phyloP scores from a whole-genome alignment of 2,888 invertebrate species.

The Melanotus villosus region DNA sequence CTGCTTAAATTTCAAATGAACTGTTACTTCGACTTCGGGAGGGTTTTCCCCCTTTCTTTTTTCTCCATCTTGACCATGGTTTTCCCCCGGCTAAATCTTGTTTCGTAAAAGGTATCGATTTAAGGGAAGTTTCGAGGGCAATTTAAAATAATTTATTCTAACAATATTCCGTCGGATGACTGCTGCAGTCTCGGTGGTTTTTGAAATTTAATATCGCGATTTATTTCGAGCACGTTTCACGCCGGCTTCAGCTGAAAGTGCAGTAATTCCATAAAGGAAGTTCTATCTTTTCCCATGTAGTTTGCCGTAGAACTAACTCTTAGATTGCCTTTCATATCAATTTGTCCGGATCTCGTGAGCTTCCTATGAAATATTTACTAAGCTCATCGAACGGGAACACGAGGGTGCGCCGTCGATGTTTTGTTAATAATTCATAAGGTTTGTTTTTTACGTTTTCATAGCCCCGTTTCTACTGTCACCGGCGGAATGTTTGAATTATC shows the following conservation, averaged over 20 bases:
- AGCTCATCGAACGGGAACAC: constrained; percentile 16
- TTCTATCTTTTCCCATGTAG: constrained; percentile 30
- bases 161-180: constrained; percentile 17
- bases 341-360: constrained; percentile 38
- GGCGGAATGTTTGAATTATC: neutral
- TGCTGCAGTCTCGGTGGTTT: constrained; percentile 24
- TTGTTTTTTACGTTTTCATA: constrained; percentile 21
- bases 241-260: constrained; percentile 23
- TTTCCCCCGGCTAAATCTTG: constrained; percentile 1
- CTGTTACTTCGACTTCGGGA: neutral
- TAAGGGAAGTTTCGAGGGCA: constrained; percentile 5
- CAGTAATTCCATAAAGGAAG: constrained; percentile 39
- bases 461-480: constrained; percentile 5
- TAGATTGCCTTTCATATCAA: constrained; percentile 42
- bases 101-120: constrained; percentile 7
- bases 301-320: constrained; percentile 38
- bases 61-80: constrained; percentile 4
- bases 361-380: constrained; percentile 35
- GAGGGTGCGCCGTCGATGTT: constrained; percentile 16
- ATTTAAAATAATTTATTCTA: constrained; percentile 32
- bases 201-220: constrained; percentile 37
- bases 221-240: constrained; percentile 37
- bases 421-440: constrained; percentile 31
- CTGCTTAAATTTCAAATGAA: constrained; percentile 21
- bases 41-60: neutral